These are phyloP conservation scores for Notamacropus eugenii DNA, from an alignment of 2,797 vertebrate species.

Conservation along the genomic window DNA sequence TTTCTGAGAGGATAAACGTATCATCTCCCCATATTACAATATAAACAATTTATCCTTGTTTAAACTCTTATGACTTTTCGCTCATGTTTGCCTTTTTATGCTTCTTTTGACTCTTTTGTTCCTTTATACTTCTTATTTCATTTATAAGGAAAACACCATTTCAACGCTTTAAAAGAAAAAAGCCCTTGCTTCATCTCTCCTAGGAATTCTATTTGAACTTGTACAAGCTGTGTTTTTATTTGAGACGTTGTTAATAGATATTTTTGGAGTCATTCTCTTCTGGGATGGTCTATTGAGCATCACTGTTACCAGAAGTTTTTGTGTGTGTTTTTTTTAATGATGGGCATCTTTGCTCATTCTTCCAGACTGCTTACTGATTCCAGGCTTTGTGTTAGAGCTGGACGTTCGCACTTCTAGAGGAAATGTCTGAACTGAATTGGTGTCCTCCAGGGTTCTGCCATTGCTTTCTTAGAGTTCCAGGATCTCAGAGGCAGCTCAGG, in stretches of 20 bases:
- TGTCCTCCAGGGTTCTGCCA: neutral
- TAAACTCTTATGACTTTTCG: neutral
- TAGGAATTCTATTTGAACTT: neutral
- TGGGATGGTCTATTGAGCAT: neutral
- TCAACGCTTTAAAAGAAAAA: neutral
- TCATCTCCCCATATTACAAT: neutral
- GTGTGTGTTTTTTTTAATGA: neutral
- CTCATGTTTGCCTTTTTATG: neutral
- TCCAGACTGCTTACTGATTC: neutral
- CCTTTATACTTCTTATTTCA: neutral
- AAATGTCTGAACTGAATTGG: neutral
- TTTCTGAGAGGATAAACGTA: neutral
- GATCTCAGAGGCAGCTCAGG: neutral
- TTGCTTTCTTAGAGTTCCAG: neutral
- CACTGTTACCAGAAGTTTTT: neutral
- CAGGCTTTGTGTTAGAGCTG: neutral
- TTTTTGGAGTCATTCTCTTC: neutral
- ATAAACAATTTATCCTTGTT: neutral
- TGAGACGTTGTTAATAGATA: neutral
- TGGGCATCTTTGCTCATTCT: neutral
- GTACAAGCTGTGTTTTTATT: neutral
- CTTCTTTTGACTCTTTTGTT: neutral
- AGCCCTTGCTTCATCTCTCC: neutral
- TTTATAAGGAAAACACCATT: neutral
- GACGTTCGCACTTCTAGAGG: neutral